Evolutionary conservation across 2,888 invertebrate species (phyloP), one percentile per base, ranked within the genome.

Genomic region (Thymelicus acteon): DNA sequence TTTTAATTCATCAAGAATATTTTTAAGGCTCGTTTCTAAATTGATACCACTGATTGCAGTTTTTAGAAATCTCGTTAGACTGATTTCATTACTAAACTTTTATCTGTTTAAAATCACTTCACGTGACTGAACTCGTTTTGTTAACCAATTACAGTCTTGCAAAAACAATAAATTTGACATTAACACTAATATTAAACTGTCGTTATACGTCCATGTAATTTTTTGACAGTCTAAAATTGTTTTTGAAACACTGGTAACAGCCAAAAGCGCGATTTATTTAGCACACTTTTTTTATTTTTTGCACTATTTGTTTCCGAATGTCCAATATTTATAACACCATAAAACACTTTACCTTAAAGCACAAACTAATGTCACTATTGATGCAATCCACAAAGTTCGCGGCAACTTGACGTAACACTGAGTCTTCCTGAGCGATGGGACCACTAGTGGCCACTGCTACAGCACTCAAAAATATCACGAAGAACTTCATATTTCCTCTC

Each of bases 351-450:
- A 93, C 93, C 93, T 93, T 93, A 72, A 91, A 78, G 71, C 93
- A 93, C 82, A 91, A 80, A 76, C 83, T 83, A 71, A 90, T 81
- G 83, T 93, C 92, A 89, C 90, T 90, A 75, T 91, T 90, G 77
- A 87, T 84, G 81, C 92, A 93, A 81, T 90, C 87, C 79, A 90
- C 86, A 67, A 93, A 83, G 75, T 86, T 91, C 62, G 85, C 85
- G 31, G 87, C 75, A 74, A 91, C 84, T 19, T 85, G 78, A 73
- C 83, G 83, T 0, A 87, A 71, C 83, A 90, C 88, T 76, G 89
- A 85, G 54, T 91, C 89, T 60, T 91, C 90, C 60, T 88, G 83
- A 62, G 80, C 75, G 71, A 92, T 83, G 6, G 92, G 92, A 68
- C 80, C 85, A 77, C 87, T 83, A 64, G 80, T 79, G 72, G 83